Conservation (phyloP, 2,113 vertebrate genomes). For the Mastomys coucha region DNA sequence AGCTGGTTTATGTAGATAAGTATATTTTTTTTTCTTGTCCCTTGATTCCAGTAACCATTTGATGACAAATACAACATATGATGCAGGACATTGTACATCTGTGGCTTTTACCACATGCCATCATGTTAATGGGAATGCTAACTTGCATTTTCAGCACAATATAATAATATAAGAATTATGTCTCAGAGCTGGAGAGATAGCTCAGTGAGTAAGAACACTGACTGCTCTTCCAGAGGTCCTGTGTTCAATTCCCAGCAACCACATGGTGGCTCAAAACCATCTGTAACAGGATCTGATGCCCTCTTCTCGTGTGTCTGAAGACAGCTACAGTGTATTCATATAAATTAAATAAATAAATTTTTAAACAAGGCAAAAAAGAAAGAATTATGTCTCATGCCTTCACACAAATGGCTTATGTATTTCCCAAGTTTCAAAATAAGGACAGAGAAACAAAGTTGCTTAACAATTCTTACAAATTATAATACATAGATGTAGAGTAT, state of each 20-base stretch:
- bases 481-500: neutral
- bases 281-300: too few relatives aligned
- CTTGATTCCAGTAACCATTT: neutral
- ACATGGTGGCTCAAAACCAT: too few relatives aligned
- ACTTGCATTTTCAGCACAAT: neutral
- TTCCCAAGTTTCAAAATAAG: neutral
- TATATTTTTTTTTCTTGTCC: constrained; percentile 6
- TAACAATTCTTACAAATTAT: constrained; percentile 20
- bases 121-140: neutral
- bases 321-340: too few relatives aligned
- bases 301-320: too few relatives aligned
- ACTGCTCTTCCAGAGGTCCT: too few relatives aligned
- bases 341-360: neutral
- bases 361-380: too few relatives aligned
- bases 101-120: neutral
- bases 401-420: neutral
- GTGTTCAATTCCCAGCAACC: too few relatives aligned
- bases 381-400: neutral
- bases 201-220: too few relatives aligned
- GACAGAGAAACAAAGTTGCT: neutral
- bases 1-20: neutral
- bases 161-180: neutral
- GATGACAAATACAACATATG: neutral
- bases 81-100: neutral
- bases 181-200: too few relatives aligned